Base-by-base conservation (phyloP, 2,888 invertebrate genomes). In the Gonocerus acuteangulatus region DNA sequence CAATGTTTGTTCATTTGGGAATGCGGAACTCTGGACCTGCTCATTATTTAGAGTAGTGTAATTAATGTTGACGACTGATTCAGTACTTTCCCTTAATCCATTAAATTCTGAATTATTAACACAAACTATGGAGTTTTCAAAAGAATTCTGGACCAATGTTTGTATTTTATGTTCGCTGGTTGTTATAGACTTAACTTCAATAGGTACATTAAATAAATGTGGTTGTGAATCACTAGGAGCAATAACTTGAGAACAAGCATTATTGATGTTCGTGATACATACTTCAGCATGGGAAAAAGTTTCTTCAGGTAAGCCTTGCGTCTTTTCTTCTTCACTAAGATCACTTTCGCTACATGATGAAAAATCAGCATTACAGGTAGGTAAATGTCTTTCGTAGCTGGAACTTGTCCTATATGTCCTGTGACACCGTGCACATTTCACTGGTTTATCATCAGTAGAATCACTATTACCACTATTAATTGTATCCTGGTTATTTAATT, bases 391-490 rank as follows among this genome's bases (percentile, higher is more conserved):
- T 69, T 88, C 85, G 70, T 86, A 91, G 58, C 89, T 89, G 63
- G 86, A 85, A 66, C 84, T 84, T 51, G 89, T 89, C 69, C 90
- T 79, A 71, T 90, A 91, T 1, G 89, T 89, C 71, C 92, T 86
- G 69, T 89, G 89, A 71, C 94, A 95, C 66, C 88, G 82, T 68
- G 86, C 84, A 74, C 94, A 95, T 69, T 88, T 86, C 1, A 93
- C 91, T 6, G 88, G 86, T 69, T 85, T 82, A 68, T 86, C 86
- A 42, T 79, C 78, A 11, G 23, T 15, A 3, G 21, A 49, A 23
- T 22, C 13, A 22, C 21, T 11, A 7, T 4, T 19, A 18, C 48
- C 48, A n/a, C 7, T 15, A 48, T 13, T 21, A 13, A 48, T 6
- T 39, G 39, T 39, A 9, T 39, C 39, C 22, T 36, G 21, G 9